Evolutionary conservation across 2,113 vertebrate genomes (phyloP).

Genomic region (Neolamprologus hecqui): DNA sequence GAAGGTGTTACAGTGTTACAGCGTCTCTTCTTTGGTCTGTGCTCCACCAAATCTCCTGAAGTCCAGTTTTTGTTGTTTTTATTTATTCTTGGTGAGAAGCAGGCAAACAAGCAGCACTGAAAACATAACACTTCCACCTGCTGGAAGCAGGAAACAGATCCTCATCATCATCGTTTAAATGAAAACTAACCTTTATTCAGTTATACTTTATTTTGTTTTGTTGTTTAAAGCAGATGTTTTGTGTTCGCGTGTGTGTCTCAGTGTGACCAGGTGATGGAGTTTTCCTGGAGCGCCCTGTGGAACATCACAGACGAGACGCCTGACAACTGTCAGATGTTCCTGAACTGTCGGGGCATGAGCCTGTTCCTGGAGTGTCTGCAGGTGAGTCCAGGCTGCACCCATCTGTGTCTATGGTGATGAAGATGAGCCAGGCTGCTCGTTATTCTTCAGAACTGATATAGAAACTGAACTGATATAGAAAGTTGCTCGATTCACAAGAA

Average conservation of each 20-base stretch:
- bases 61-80: neutral
- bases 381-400: conserved; percentile 58
- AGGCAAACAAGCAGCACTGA: neutral
- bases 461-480: neutral
- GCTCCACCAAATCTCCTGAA: neutral
- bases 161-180: neutral
- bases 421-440: neutral
- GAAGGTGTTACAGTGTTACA: neutral
- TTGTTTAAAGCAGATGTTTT: neutral
- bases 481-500: neutral
- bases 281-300: conserved; percentile 98
- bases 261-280: conserved; percentile 99
- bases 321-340: conserved; percentile 98
- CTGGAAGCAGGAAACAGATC: neutral
- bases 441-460: neutral
- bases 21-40: neutral
- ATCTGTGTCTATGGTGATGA: neutral
- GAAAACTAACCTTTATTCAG: neutral
- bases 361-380: conserved; percentile 95
- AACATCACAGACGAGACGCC: conserved; percentile 98
- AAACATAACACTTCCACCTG: neutral
- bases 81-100: neutral
- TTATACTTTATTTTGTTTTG: neutral
- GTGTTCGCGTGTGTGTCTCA: conserved; percentile 18
- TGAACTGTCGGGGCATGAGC: conserved; percentile 92